Base-by-base conservation (phyloP, 2,113 vertebrate genomes). In the Oreotrochilus melanogaster region DNA sequence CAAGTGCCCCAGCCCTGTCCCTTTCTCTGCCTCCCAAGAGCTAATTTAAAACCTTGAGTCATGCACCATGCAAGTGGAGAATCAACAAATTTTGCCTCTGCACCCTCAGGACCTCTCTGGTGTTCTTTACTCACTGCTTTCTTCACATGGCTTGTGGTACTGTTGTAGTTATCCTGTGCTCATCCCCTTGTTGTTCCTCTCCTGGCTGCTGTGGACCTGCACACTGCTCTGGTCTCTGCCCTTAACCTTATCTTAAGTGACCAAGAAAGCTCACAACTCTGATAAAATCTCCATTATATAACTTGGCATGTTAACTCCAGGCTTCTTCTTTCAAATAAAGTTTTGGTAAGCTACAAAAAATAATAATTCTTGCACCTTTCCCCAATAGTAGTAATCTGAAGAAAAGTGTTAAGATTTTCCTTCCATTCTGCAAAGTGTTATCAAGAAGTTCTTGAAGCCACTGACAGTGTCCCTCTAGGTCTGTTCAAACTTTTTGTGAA, bases 41-140 rank as follows among this genome's bases (percentile, higher is more conserved):
- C 61, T 82, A 15, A 83, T 73, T 94, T 79, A 66, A 76, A 91
- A 37, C 21, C 28, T 73, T 88, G 92, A 93, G 45, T 95, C 79
- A 78, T 47, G 30, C 39, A 5, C 50, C 6, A 14, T 15, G n/a
- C 18, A 37, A 66, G 45, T 75, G 45, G 54, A 88, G 54, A 70
- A 88, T 67, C 53, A 64, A 25, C 45, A 65, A 14, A 15, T 37
- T 72, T 62, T 57, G 50, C 58, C 21, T 78, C 43, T 62, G 64
- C 56, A 64, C 28, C 73, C 76, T 89, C 50, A 18, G 66, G 42
- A 72, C 24, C 30, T 31, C 39, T 31, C 42, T 65, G 48, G 35
- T 22, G 16, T 79, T 78, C 17, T 51, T 84, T 31, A 9, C 17
- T 50, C 48, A 61, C 18, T 73, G 47, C 67, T 83, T 39, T 43